Percentiles rank a stretch among this genome's conserved stretches.
These are phyloP conservation scores for Gryon sp. DNA, from an alignment of 1,140 invertebrate genomes.

Conservation along the genomic window DNA sequence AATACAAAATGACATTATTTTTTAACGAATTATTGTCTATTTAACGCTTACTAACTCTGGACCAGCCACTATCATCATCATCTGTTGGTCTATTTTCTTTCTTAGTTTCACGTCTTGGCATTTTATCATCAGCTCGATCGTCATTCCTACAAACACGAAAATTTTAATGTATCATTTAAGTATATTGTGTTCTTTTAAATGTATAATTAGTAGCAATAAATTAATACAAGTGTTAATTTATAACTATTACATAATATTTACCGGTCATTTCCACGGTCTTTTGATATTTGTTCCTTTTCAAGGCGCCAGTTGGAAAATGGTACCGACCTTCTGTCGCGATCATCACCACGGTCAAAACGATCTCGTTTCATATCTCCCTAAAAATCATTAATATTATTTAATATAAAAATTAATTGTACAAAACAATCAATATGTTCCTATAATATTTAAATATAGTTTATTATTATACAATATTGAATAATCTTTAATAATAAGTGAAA, in stretches of 20 bases:
- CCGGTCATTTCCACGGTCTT: conserved; percentile 13
- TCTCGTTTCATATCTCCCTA: conserved; percentile 18
- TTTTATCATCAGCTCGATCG: conserved; percentile 65
- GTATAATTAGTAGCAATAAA: neutral
- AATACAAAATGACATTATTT: conserved; percentile 4
- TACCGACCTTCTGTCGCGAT: conserved; percentile 14
- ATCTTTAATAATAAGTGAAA: neutral
- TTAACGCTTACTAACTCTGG: conserved; percentile 68
- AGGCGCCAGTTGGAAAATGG: conserved; percentile 25
- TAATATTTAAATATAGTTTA: neutral
- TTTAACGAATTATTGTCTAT: conserved; percentile 13
- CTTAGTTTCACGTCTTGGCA: conserved; percentile 63
- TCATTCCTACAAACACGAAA: conserved; percentile 48
- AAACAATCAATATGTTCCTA: no score
- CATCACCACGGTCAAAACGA: conserved; percentile 21
- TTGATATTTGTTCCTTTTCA: conserved; percentile 17
- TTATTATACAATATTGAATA: neutral
- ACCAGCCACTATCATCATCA: conserved; percentile 71
- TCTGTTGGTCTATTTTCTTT: conserved; percentile 64
- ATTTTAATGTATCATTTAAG: conserved; percentile 11
- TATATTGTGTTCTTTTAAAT: neutral
- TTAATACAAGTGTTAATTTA: neutral
- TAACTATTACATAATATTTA: neutral
- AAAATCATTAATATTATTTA: conserved; percentile 31
- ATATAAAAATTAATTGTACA: no score